Conservation (phyloP, 1,140 invertebrate species). For the Popillia japonica region DNA sequence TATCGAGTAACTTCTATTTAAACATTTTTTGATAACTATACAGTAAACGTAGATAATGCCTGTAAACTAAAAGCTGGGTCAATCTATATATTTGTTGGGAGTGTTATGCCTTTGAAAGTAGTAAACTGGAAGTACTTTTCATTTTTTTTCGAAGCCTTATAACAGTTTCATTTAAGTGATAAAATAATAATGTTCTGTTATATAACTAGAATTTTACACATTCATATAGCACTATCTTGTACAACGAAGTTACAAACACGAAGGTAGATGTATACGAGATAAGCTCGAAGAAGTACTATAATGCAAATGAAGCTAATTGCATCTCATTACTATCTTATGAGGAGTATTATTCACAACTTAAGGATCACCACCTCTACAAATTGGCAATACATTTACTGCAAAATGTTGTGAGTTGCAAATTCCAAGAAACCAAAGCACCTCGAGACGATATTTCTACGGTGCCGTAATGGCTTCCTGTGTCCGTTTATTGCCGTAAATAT, state of each 20-base stretch:
- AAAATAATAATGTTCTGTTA: no score
- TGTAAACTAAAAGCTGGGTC: no score
- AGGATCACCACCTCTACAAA: slow-evolving; percentile 3
- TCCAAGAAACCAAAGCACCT: background rate
- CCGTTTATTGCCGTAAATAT: background rate
- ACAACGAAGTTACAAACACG: background rate
- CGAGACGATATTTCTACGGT: background rate
- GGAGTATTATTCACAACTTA: slow-evolving; percentile 1
- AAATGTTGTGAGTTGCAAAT: background rate
- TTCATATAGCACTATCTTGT: background rate
- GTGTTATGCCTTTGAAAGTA: no score
- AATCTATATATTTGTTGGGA: no score
- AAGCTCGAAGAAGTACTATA: background rate
- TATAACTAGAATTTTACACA: no score
- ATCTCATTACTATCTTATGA: background rate
- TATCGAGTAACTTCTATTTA: no score
- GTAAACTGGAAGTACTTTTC: no score
- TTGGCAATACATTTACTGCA: background rate
- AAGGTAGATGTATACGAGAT: background rate
- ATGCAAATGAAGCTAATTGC: slow-evolving; percentile 5
- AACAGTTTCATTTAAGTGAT: no score
- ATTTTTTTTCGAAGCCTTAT: no score
- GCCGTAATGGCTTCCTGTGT: slow-evolving; percentile 8
- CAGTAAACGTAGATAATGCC: no score
- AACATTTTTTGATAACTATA: no score